Evolutionary conservation across 2,797 vertebrate genomes (phyloP).

Genomic region (Crypturellus tataupa): DNA sequence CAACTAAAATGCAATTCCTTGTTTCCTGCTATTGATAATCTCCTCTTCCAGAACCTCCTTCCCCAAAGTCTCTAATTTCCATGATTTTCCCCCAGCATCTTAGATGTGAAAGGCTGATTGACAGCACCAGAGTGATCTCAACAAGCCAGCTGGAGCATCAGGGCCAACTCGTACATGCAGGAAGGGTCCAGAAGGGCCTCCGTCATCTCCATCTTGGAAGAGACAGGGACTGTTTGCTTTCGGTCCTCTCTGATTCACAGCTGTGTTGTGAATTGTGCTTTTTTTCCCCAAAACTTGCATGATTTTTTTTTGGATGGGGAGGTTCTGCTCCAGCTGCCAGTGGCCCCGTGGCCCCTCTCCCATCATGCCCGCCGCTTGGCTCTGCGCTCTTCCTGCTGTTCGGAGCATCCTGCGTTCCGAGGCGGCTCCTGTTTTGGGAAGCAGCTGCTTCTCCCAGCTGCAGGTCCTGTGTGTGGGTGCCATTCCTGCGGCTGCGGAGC

Average conservation of each 20-base stretch:
- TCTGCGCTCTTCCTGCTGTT: background rate
- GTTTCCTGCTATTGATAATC: background rate
- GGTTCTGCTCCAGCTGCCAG: accelerated
- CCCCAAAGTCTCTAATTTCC: background rate
- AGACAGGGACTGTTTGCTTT: background rate
- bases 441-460: slow-evolving; percentile 27
- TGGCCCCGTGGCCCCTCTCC: background rate
- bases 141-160: background rate
- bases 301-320: background rate
- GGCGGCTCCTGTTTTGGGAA: slow-evolving; percentile 47
- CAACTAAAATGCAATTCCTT: background rate
- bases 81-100: background rate
- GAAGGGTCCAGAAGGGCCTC: background rate
- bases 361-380: background rate
- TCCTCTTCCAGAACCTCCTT: slow-evolving; percentile 6
- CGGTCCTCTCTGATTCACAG: background rate
- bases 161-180: background rate
- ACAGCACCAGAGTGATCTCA: background rate
- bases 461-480: slow-evolving; percentile 10
- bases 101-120: background rate
- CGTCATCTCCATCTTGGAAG: background rate
- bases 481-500: slow-evolving; percentile 21
- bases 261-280: background rate
- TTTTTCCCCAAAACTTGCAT: background rate
- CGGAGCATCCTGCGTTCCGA: background rate